A percentile compares a stretch with the other conserved stretches of the same genome.
These are phyloP conservation scores for Kuschelorhynchus macadamiae DNA, from an alignment of 2,888 invertebrate genomes.

Conservation along the genomic window DNA sequence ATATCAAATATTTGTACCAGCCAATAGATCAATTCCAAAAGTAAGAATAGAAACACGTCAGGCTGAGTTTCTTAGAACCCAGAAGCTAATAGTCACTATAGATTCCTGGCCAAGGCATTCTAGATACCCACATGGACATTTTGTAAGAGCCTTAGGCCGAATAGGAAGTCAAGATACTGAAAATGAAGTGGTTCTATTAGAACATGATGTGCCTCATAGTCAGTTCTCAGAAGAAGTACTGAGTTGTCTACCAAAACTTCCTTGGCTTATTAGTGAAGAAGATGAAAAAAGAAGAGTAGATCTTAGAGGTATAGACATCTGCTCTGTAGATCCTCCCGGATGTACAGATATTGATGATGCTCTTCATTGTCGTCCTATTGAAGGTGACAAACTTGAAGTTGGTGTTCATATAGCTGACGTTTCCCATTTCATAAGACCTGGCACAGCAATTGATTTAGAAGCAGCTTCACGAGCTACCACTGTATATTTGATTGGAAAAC, in stretches of 20 bases:
- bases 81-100: constrained; percentile 94
- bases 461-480: constrained; percentile 96
- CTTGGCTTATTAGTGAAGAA: constrained; percentile 90
- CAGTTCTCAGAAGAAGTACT: constrained; percentile 96
- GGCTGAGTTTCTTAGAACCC: constrained; percentile 82
- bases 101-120: constrained; percentile 97
- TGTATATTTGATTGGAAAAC: constrained; percentile 94
- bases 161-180: constrained; percentile 96
- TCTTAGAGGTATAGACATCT: constrained; percentile 87
- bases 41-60: constrained; percentile 97
- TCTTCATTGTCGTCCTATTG: constrained; percentile 85
- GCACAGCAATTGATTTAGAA: constrained; percentile 92
- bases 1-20: constrained; percentile 93
- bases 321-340: constrained; percentile 98
- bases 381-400: constrained; percentile 74
- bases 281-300: constrained; percentile 74
- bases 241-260: constrained; percentile 88
- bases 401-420: constrained; percentile 99
- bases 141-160: constrained; percentile 91
- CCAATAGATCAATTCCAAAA: constrained; percentile 94
- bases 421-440: constrained; percentile 95
- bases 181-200: constrained; percentile 95
- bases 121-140: constrained; percentile 95
- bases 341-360: constrained; percentile 99
- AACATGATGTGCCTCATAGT: constrained; percentile 97